Base-by-base conservation (phyloP, 2,888 invertebrate species). In the Villa cingulata region DNA sequence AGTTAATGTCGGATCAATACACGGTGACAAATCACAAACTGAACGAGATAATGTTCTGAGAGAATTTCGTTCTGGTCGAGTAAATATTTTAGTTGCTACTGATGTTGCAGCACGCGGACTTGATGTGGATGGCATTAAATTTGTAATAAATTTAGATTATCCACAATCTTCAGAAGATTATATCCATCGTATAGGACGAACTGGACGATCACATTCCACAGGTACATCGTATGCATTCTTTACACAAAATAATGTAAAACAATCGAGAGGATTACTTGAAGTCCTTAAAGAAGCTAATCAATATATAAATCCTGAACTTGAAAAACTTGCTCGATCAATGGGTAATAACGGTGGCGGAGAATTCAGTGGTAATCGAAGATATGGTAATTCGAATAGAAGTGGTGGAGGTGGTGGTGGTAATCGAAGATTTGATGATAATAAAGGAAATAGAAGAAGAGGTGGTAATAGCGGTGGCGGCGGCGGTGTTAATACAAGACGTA, bases 71-170 rank as follows among this genome's bases (percentile, higher is more conserved):
- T 81, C 79, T 62, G 87, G 88, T 51, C 80, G 84, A 64, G 80
- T 84, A 46, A 82, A 82, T 53, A 91, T 96, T 62, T 75, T 96
- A 57, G 88, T 96, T 51, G 96, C 96, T 57, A 96, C 96, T 52
- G 96, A 96, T 74, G 95, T 96, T 61, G 95, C 95, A 54, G 94
- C 95, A 37, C 77, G 94, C 62, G 94, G 94, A 61, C 75, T 94
- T 64, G 91, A 94, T 78, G 91, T 94, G 58, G 89, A 91, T 64
- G 92, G 92, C 62, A 90, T 94, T 60, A 91, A 90, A 72, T 89
- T 83, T 73, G 92, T 94, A 53, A 88, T 94, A 62, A 94, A 94
- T 74, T 92, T 84, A 74, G 92, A 94, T 72, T 94, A 90, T 71
- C 92, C 92, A 37, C 86, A 86, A 65, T 89, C 88, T 43, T 88